Evolutionary conservation across 2,888 invertebrate species (phyloP).

Genomic region (Phortica magna): DNA sequence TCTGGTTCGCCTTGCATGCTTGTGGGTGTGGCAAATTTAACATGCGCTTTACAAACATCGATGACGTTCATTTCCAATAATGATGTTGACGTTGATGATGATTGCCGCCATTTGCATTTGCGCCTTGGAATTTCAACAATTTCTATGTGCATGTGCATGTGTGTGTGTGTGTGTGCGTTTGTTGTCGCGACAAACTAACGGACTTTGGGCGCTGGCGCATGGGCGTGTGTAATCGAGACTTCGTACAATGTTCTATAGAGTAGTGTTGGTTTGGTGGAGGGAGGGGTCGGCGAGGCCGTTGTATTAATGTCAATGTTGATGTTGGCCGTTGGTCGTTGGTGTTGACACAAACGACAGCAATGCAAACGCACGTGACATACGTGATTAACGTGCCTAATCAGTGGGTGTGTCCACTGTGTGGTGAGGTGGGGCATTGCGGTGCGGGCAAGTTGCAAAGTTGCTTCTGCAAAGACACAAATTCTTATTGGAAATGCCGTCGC

Average conservation of each 20-base stretch:
- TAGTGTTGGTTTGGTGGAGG: not conserved
- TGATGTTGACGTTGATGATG: not conserved
- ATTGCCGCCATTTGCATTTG: not conserved
- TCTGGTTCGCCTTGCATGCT: not conserved
- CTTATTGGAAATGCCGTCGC: not conserved
- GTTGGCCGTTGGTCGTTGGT: not conserved
- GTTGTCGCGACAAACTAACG: not conserved
- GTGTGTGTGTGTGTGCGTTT: not conserved
- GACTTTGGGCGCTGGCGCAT: not conserved
- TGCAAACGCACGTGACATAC: constrained; percentile 10
- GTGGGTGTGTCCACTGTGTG: constrained; percentile 23
- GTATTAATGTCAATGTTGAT: not conserved
- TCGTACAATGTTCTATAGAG: not conserved
- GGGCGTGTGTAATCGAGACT: not conserved
- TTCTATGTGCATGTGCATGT: not conserved
- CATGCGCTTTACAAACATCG: not conserved
- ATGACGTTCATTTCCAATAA: not conserved
- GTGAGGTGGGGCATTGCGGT: no score
- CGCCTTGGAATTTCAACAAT: not conserved
- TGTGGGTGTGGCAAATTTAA: not conserved
- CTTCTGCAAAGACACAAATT: not conserved
- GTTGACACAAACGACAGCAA: not conserved
- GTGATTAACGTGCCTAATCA: constrained; percentile 26
- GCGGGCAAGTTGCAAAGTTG: not conserved
- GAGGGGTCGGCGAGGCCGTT: not conserved